These are phyloP conservation scores for Polypterus bichir DNA, from an alignment of 2,113 vertebrate genomes.

Conservation along the genomic window DNA sequence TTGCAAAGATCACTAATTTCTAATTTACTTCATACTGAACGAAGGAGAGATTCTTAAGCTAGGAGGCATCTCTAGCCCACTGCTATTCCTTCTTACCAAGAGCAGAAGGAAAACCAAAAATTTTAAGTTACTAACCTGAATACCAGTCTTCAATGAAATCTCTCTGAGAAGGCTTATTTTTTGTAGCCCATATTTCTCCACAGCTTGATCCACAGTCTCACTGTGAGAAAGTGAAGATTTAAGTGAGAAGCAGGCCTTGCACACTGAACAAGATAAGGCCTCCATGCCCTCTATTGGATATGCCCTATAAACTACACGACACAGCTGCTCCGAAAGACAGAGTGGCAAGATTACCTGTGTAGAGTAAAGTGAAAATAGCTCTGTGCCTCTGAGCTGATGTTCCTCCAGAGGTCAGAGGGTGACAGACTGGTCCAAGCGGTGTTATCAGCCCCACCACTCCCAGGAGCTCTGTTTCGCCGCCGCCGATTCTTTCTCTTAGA, in stretches of 20 bases:
- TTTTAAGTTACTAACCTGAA: constrained; percentile 59
- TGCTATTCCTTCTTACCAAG: too few species aligned
- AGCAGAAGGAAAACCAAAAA: too few species aligned
- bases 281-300: not conserved
- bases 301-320: too few species aligned
- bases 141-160: constrained; percentile 87
- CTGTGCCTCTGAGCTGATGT: constrained; percentile 74
- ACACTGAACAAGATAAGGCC: not conserved
- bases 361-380: constrained; percentile 79
- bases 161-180: constrained; percentile 87
- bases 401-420: constrained; percentile 88
- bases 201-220: constrained; percentile 84
- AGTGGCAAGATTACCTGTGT: constrained; percentile 57
- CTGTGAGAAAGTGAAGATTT: constrained; percentile 36
- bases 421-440: constrained; percentile 88
- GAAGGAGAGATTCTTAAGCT: too few species aligned
- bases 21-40: too few species aligned
- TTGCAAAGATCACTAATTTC: too few species aligned
- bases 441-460: constrained; percentile 69
- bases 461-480: constrained; percentile 75
- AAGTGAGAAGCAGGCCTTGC: too few species aligned
- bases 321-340: too few species aligned
- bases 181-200: constrained; percentile 80
- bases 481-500: constrained; percentile 88
- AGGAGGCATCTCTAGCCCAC: too few species aligned